A percentile compares a stretch with the other conserved stretches of the same genome.
These are phyloP conservation scores for Chaetogeoica ovagalla DNA, from an alignment of 2,888 invertebrate genomes.

Conservation along the genomic window DNA sequence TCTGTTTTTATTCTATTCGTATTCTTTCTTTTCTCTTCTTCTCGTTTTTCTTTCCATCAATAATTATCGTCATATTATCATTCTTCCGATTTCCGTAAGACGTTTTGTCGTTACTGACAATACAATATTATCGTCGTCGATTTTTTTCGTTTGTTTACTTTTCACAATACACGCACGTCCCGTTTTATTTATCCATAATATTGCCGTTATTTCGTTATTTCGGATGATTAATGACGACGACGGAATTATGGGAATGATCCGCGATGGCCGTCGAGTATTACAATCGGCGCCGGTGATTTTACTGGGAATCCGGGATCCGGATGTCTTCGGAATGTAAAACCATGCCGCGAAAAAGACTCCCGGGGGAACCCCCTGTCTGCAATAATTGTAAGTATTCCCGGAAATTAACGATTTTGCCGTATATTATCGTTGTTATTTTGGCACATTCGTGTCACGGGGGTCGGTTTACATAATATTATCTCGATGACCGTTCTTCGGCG, in stretches of 20 bases:
- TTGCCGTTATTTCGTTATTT: not conserved
- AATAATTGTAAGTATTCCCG: constrained; percentile 32
- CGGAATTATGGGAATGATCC: constrained; percentile 8
- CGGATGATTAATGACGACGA: constrained; percentile 10
- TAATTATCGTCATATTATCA: not conserved
- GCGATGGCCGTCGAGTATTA: not conserved
- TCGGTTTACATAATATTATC: too few relatives aligned
- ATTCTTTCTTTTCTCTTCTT: not conserved
- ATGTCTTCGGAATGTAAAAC: constrained; percentile 47
- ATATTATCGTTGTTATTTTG: too few relatives aligned
- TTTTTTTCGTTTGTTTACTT: not conserved
- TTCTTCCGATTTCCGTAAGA: not conserved
- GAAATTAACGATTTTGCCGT: too few relatives aligned
- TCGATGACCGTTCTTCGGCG: too few relatives aligned
- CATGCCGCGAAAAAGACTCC: constrained; percentile 42
- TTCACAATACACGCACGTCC: not conserved
- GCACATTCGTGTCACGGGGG: too few relatives aligned
- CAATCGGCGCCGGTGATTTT: not conserved
- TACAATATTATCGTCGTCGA: not conserved
- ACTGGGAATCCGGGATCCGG: constrained; percentile 39
- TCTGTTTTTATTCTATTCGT: not conserved
- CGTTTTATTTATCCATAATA: not conserved
- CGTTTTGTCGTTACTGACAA: not conserved
- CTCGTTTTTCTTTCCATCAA: too few relatives aligned
- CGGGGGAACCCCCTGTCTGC: constrained; percentile 43